phyloP scores from a whole-genome alignment of 2,113 vertebrate genomes.

The Mobula hypostoma region DNA sequence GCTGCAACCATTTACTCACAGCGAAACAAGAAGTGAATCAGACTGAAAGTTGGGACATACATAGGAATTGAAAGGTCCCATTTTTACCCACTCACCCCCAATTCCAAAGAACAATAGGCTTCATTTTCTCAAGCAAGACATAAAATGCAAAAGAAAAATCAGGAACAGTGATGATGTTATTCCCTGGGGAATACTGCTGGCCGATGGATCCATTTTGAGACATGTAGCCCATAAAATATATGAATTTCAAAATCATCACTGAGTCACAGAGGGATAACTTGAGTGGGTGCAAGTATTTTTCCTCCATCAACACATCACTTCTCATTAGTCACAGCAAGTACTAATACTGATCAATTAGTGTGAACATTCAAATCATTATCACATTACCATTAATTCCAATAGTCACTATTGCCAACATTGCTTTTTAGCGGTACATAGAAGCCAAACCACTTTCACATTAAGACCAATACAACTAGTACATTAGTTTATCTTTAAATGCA shows the following conservation, averaged over 20 bases:
- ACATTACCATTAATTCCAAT: neutral
- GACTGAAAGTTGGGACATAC: too few species aligned
- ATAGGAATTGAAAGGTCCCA: too few species aligned
- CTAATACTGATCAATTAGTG: neutral
- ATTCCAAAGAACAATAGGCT: neutral
- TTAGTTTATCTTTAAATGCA: neutral
- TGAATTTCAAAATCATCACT: neutral
- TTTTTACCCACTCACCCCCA: neutral
- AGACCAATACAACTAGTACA: neutral
- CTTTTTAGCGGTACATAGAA: neutral
- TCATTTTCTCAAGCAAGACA: neutral
- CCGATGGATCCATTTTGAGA: neutral
- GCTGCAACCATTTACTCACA: too few species aligned
- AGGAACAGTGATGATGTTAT: neutral
- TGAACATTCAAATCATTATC: neutral
- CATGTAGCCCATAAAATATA: neutral
- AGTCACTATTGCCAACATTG: neutral
- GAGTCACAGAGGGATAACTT: neutral
- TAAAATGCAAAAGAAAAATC: neutral
- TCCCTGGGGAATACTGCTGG: neutral
- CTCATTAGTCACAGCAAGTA: neutral
- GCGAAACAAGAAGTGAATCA: too few species aligned
- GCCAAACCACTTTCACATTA: neutral
- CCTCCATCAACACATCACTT: neutral
- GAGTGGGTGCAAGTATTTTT: neutral